Evolutionary conservation across 1,140 invertebrate species (phyloP).

Genomic region (Hyphantria cunea): DNA sequence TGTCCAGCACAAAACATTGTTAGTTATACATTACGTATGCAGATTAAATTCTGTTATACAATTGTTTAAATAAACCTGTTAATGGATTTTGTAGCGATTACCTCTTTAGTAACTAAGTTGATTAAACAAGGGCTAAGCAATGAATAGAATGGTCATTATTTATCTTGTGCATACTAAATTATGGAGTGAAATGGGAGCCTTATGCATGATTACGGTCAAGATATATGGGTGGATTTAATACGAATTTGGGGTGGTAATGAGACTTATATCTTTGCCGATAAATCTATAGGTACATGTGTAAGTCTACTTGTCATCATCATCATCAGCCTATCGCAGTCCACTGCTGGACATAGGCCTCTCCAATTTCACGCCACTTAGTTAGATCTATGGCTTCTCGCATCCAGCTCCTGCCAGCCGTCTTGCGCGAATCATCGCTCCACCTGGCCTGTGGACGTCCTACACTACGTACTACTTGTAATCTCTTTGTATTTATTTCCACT

Average conservation of each 20-base stretch:
- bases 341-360: no score
- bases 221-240: conserved; percentile 1
- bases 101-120: conserved; percentile 18
- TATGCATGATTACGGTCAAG: conserved; percentile 4
- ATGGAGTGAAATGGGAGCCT: conserved; percentile 10
- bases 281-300: no score
- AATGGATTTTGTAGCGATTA: conserved; percentile 24
- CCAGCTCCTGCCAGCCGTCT: no score
- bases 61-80: conserved; percentile 33
- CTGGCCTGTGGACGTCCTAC: no score
- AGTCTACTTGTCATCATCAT: no score
- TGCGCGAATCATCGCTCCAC: no score
- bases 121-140: conserved; percentile 4
- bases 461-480: no score
- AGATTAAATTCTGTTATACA: conserved; percentile 42
- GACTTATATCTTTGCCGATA: no score
- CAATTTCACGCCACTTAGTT: no score
- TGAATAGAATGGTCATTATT: conserved; percentile 12
- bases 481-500: no score
- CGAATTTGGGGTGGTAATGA: background rate
- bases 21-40: conserved; percentile 42
- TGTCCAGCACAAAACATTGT: conserved; percentile 41
- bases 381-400: no score
- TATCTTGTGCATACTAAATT: conserved; percentile 5
- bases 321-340: no score